phyloP scores from a whole-genome alignment of 2,888 invertebrate species.

The Agrilus cyanescens region DNA sequence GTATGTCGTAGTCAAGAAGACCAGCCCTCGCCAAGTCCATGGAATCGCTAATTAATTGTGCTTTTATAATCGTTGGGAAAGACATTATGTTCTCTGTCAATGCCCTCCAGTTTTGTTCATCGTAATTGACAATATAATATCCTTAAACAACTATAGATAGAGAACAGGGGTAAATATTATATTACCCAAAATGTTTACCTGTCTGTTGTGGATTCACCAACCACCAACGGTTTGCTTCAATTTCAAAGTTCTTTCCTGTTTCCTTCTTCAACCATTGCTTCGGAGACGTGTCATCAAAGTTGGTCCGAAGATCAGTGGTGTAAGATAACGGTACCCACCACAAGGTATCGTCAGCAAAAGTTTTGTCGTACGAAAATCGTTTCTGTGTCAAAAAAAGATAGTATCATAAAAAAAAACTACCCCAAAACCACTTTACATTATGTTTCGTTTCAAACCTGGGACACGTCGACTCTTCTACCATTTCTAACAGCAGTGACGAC shows the following conservation, averaged over 20 bases:
- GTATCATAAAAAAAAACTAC: constrained; percentile 1
- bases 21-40: constrained; percentile 46
- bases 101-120: constrained; percentile 46
- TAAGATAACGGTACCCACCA: constrained; percentile 44
- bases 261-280: constrained; percentile 40
- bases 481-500: constrained; percentile 44
- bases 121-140: constrained; percentile 57
- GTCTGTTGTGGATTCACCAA: constrained; percentile 53
- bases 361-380: constrained; percentile 25
- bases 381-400: constrained; percentile 20
- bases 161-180: constrained; percentile 16
- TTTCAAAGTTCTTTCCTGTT: constrained; percentile 24
- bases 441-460: constrained; percentile 27
- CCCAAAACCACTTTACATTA: background rate
- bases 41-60: constrained; percentile 59
- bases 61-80: constrained; percentile 48
- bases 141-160: constrained; percentile 40
- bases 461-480: constrained; percentile 30
- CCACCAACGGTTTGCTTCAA: constrained; percentile 42
- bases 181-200: too few species aligned
- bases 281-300: constrained; percentile 32
- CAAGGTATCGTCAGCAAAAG: constrained; percentile 20
- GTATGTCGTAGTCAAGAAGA: constrained; percentile 43
- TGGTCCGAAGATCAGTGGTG: constrained; percentile 27
- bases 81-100: constrained; percentile 38